Conservation (phyloP, 2,888 invertebrate genomes). For the Eupithecia abbreviata region DNA sequence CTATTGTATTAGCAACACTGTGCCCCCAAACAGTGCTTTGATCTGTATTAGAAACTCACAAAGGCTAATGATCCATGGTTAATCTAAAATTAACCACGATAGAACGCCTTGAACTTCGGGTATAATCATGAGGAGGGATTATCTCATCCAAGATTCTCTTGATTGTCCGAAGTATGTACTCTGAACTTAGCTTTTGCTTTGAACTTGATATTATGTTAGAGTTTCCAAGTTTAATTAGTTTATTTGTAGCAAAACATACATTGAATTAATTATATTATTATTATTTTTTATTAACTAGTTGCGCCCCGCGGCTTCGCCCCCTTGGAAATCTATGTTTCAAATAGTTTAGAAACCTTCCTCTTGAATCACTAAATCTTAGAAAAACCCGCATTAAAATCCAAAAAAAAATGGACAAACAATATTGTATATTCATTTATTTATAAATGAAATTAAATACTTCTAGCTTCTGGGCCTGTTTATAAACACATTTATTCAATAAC, state of each 20-base stretch:
- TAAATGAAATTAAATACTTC: no score
- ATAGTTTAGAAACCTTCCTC: no score
- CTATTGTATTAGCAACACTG: neutral
- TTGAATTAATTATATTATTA: no score
- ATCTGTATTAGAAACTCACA: constrained; percentile 12
- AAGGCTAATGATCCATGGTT: constrained; percentile 12
- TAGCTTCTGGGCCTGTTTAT: no score
- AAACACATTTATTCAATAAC: no score
- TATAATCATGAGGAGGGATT: neutral
- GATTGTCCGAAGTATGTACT: neutral
- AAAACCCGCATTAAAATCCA: no score
- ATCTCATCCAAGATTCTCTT: neutral
- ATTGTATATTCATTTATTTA: no score
- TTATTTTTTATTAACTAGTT: no score
- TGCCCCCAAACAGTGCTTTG: neutral
- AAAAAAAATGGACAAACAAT: no score
- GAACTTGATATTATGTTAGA: neutral
- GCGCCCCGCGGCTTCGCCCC: no score
- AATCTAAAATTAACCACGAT: constrained; percentile 10
- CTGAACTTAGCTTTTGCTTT: neutral
- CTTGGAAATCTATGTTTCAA: no score
- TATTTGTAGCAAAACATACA: neutral
- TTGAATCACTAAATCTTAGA: no score
- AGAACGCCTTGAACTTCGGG: neutral
- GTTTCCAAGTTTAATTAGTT: neutral